Base-by-base conservation (phyloP, 2,797 vertebrate genomes). In the Chromobotia macracanthus region DNA sequence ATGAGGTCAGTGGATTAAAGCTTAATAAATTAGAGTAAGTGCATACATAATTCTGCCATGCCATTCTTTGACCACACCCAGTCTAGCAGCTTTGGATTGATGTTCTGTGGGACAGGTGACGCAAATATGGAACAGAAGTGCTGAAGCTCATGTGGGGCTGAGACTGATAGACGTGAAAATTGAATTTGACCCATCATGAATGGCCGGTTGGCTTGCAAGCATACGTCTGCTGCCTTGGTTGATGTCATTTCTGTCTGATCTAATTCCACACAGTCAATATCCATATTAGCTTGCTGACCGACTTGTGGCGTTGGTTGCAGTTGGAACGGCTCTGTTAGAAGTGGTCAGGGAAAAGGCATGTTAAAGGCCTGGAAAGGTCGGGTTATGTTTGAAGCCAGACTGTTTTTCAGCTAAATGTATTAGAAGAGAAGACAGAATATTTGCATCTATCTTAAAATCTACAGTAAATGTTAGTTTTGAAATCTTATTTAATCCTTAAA, bases 81-180 rank as follows among this genome's bases (percentile, higher is more conserved):
- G 15, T 75, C 18, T 69, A 50, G 31, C 41, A 44, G 15, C n/a
- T 21, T 65, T 69, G 16, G 60, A 48, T 68, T 15, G 35, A 75
- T 72, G 55, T 74, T 4, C 35, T 31, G 53, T 48, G 69, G 51
- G 41, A 58, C 77, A 44, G 44, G 81, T 51, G 46, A 69, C 58
- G 11, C 41, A 75, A 61, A 44, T 63, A 64, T 76, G 53, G n/a
- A 65, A 53, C 66, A 79, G 65, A 69, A 41, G 60, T 31, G 51
- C 53, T 46, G 48, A 46, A 48, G 55, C 31, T 56, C 13, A 50
- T 46, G 46, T 76, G 16, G 44, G 74, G 58, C 64, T 15, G 21
- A 60, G 48, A 80, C 67, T 79, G 67, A 83, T 68, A 53, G 31
- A 77, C 46, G 66, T 83, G 77, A 80, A 72, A 79, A 80, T 71